Conservation (phyloP, 2,888 invertebrate genomes). For the Diabrotica balteata region DNA sequence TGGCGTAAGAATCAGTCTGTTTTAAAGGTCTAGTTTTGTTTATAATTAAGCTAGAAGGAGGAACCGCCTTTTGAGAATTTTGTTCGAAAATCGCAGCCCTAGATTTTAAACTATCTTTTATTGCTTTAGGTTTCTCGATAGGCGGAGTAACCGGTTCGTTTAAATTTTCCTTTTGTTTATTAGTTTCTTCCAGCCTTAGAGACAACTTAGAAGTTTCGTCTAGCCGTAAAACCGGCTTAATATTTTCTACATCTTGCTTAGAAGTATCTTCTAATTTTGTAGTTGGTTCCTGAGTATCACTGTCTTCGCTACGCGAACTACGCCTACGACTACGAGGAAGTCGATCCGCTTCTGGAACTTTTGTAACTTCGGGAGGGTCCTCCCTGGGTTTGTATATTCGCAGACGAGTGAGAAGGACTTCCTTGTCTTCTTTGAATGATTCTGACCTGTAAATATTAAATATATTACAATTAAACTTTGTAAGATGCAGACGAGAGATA, state of each 20-base stretch:
- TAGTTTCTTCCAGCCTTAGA: neutral
- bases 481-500: neutral
- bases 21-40: constrained; percentile 36
- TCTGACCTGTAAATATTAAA: constrained; percentile 67
- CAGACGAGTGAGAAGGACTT: constrained; percentile 60
- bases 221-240: constrained; percentile 15
- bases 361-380: constrained; percentile 33
- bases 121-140: constrained; percentile 33
- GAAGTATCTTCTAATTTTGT: constrained; percentile 20
- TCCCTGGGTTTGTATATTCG: constrained; percentile 58
- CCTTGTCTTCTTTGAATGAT: constrained; percentile 72
- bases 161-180: constrained; percentile 11
- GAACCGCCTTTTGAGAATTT: constrained; percentile 41
- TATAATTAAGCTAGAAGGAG: constrained; percentile 31
- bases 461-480: constrained; percentile 1
- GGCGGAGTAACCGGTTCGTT: constrained; percentile 1
- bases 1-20: constrained; percentile 36
- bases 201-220: constrained; percentile 8
- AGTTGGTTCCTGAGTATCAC: constrained; percentile 21
- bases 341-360: constrained; percentile 24
- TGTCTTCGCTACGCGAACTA: constrained; percentile 42
- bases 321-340: constrained; percentile 40
- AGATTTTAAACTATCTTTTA: constrained; percentile 47
- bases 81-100: constrained; percentile 53
- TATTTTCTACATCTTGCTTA: constrained; percentile 10